These are phyloP conservation scores for Caenorhabditis uteleia DNA, from an alignment of 2,888 invertebrate genomes.

Conservation along the genomic window DNA sequence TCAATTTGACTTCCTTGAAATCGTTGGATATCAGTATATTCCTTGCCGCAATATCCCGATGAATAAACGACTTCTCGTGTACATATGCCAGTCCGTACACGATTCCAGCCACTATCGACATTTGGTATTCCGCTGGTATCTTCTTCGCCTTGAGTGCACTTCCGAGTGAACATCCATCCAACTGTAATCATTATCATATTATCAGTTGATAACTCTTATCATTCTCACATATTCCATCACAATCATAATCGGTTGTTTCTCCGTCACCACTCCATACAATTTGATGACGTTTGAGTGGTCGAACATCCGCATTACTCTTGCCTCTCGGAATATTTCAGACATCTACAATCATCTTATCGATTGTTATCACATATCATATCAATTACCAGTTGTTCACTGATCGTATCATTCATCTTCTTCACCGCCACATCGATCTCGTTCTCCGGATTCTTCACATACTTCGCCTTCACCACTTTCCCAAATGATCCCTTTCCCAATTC, in stretches of 20 bases:
- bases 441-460: too few relatives aligned
- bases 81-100: constrained; percentile 18
- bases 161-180: constrained; percentile 13
- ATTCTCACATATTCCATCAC: constrained; percentile 24
- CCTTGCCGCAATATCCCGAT: constrained; percentile 32
- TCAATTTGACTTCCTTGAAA: constrained; percentile 18
- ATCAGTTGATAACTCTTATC: too few relatives aligned
- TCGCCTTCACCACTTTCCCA: constrained; percentile 24
- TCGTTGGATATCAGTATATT: constrained; percentile 22
- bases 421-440: constrained; percentile 20
- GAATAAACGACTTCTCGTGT: constrained; percentile 14
- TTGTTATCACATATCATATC: background rate
- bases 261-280: constrained; percentile 20
- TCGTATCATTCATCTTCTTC: constrained; percentile 3
- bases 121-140: constrained; percentile 4
- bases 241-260: constrained; percentile 15
- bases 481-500: constrained; percentile 11
- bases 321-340: constrained; percentile 15
- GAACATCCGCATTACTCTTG: constrained; percentile 17
- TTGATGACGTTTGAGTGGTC: constrained; percentile 16
- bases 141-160: constrained; percentile 4
- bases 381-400: background rate
- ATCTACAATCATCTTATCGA: background rate
- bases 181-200: too few relatives aligned
- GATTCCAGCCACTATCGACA: constrained; percentile 17